These are phyloP conservation scores for Hedya salicella DNA, from an alignment of 2,888 invertebrate genomes.

Conservation along the genomic window DNA sequence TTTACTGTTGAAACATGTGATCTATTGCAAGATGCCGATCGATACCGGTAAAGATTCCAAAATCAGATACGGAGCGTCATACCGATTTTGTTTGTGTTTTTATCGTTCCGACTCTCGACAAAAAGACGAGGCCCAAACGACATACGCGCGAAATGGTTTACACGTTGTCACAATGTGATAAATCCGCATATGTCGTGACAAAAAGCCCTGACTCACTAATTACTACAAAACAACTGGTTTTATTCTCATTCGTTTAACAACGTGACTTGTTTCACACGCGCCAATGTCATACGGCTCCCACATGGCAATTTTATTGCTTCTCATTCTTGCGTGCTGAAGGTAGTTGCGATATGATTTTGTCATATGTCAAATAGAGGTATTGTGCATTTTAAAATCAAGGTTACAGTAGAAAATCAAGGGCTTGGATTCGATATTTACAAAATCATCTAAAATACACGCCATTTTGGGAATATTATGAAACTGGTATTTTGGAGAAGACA, in stretches of 20 bases:
- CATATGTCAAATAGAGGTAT: too few species aligned
- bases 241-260: conserved; percentile 11
- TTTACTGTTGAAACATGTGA: not conserved
- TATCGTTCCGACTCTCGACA: conserved; percentile 55
- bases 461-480: too few species aligned
- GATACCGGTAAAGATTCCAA: not conserved
- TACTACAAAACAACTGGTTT: conserved; percentile 33
- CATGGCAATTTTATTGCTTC: not conserved
- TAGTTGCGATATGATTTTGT: too few species aligned
- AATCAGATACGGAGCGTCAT: not conserved
- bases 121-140: conserved; percentile 54
- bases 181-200: conserved; percentile 43
- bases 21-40: too few species aligned
- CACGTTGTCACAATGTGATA: conserved; percentile 68
- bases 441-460: too few species aligned
- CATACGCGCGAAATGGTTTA: conserved; percentile 71
- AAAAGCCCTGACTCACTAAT: conserved; percentile 43
- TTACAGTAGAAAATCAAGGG: too few species aligned
- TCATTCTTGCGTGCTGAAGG: not conserved
- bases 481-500: too few species aligned
- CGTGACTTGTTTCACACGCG: not conserved
- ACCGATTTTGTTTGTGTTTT: conserved; percentile 43
- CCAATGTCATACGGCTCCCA: not conserved
- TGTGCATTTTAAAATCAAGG: too few species aligned
- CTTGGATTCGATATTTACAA: too few species aligned